Percentiles rank a stretch among this genome's conserved stretches.
These are phyloP conservation scores for Lithobates pipiens DNA, from an alignment of 2,797 vertebrate species.

Conservation along the genomic window DNA sequence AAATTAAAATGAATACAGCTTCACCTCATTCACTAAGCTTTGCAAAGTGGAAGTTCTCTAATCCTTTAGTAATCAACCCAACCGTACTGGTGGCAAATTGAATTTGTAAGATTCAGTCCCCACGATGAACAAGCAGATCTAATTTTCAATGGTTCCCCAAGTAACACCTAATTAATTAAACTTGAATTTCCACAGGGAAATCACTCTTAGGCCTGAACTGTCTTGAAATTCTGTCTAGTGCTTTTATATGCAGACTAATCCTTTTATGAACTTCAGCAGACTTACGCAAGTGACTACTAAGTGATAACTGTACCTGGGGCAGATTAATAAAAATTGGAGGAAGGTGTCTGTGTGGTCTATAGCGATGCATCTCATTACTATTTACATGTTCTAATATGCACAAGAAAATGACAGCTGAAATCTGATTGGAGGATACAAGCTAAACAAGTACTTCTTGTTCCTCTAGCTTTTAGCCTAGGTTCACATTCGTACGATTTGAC, in stretches of 20 bases:
- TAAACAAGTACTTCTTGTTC: not conserved
- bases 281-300: not conserved
- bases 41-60: not conserved
- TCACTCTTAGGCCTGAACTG: constrained; percentile 24
- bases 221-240: constrained; percentile 10
- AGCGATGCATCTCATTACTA: not conserved
- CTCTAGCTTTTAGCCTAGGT: not conserved
- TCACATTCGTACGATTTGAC: too few species aligned
- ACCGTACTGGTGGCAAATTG: not conserved
- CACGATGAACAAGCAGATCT: constrained; percentile 26
- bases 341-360: not conserved
- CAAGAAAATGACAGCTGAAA: not conserved
- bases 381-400: not conserved
- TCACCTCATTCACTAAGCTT: too few species aligned
- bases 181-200: constrained; percentile 44
- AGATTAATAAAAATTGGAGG: not conserved
- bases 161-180: constrained; percentile 48
- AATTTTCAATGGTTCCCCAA: constrained; percentile 14
- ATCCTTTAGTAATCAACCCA: not conserved
- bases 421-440: not conserved
- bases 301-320: not conserved
- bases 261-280: constrained; percentile 20
- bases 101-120: constrained; percentile 6
- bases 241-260: constrained; percentile 23
- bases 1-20: too few species aligned